Evolutionary conservation across 2,888 invertebrate species (phyloP).

Genomic region (Agrochola macilenta): DNA sequence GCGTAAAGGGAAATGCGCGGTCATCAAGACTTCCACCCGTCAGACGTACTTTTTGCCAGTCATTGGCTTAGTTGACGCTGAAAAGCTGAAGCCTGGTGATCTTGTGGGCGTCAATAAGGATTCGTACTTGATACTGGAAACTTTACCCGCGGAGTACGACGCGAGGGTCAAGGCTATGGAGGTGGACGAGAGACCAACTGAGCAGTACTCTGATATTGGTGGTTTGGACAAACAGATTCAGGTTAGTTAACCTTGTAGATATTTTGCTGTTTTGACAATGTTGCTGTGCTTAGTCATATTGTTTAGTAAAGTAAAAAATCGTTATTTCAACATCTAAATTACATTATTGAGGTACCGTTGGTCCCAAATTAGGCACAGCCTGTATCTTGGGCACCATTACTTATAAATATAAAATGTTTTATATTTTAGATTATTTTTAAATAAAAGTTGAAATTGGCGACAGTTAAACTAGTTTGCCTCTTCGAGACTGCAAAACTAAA

Average conservation of each 20-base stretch:
- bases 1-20: constrained; percentile 99
- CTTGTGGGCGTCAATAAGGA: constrained; percentile 98
- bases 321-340: too few relatives aligned
- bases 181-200: constrained; percentile 99
- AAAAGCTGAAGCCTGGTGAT: constrained; percentile 99
- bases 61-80: constrained; percentile 99
- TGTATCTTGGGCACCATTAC: too few relatives aligned
- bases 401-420: too few relatives aligned
- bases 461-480: too few relatives aligned
- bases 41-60: constrained; percentile 99
- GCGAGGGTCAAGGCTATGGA: constrained; percentile 99
- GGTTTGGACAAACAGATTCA: constrained; percentile 99
- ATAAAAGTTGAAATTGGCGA: too few relatives aligned
- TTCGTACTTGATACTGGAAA: constrained; percentile 99
- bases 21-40: constrained; percentile 99
- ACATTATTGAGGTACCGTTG: too few relatives aligned
- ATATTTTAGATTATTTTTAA: too few relatives aligned
- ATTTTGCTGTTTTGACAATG: background rate
- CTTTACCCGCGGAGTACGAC: constrained; percentile 98
- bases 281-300: background rate
- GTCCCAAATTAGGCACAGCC: too few relatives aligned
- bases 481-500: too few relatives aligned
- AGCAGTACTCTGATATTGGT: constrained; percentile 99
- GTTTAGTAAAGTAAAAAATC: too few relatives aligned
- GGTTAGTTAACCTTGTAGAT: constrained; percentile 71